phyloP scores from a whole-genome alignment of 2,797 vertebrate genomes.

The Tachyglossus aculeatus region DNA sequence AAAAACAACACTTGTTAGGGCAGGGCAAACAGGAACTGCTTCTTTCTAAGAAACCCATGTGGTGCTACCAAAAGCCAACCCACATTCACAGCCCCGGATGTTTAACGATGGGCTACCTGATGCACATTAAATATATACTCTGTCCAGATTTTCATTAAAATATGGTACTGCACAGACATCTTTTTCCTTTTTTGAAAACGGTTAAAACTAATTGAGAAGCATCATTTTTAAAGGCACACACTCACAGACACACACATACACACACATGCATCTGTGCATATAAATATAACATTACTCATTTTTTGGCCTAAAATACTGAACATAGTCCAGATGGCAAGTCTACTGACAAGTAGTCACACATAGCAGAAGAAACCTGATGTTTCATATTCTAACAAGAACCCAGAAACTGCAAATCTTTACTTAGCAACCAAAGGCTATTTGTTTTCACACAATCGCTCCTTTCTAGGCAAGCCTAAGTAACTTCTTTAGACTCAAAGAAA shows the following conservation, averaged over 20 bases:
- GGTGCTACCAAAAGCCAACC: background rate
- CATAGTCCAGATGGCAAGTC: conserved; percentile 4
- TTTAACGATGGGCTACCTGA: background rate
- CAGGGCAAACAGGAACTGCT: no score
- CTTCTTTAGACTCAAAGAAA: background rate
- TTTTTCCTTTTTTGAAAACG: conserved; percentile 7
- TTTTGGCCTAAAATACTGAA: background rate
- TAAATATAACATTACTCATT: background rate
- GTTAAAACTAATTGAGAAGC: background rate
- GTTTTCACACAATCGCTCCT: conserved; percentile 7
- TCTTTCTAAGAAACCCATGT: background rate
- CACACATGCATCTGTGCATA: background rate
- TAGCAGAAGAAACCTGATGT: background rate
- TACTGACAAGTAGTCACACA: background rate
- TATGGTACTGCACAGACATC: background rate
- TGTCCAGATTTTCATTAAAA: background rate
- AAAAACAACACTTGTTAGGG: background rate
- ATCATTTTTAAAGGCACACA: background rate
- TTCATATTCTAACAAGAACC: conserved; percentile 9
- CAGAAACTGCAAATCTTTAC: conserved; percentile 7
- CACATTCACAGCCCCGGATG: background rate
- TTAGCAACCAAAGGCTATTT: conserved; percentile 6
- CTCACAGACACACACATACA: background rate
- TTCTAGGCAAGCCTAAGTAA: background rate
- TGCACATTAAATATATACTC: background rate